Evolutionary conservation across 2,888 invertebrate species (phyloP).

Genomic region (Listrodromus nycthemerus): DNA sequence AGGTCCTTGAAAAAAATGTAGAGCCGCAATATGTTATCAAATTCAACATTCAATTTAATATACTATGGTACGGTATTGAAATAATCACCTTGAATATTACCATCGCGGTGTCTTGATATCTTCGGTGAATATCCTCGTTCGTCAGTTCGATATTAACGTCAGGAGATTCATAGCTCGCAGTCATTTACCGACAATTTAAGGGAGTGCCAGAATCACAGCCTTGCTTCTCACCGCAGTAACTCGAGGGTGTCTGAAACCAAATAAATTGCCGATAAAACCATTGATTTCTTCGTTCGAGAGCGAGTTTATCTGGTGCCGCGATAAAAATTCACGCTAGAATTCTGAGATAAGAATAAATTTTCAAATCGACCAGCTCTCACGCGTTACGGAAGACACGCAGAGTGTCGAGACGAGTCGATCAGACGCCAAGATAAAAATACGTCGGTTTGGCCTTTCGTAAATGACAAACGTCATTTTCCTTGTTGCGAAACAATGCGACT

Average conservation of each 20-base stretch:
- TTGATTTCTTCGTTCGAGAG: constrained; percentile 3
- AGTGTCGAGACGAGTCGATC: constrained; percentile 63
- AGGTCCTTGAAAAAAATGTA: constrained; percentile 77
- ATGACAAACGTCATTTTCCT: constrained; percentile 64
- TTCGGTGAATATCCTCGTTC: constrained; percentile 77
- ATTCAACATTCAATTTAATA: neutral
- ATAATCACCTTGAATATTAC: constrained; percentile 81
- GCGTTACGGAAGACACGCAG: constrained; percentile 44
- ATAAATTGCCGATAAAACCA: neutral
- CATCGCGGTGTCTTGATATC: constrained; percentile 82
- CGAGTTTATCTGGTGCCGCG: neutral
- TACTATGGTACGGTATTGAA: neutral
- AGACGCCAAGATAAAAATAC: constrained; percentile 79
- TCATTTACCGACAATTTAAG: constrained; percentile 75
- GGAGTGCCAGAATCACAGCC: neutral
- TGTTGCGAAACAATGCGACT: constrained; percentile 62
- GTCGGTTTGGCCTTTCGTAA: constrained; percentile 74
- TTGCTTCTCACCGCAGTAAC: neutral
- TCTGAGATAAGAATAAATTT: constrained; percentile 30
- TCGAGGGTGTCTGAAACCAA: constrained; percentile 41
- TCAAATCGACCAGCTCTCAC: constrained; percentile 32
- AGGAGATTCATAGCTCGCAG: constrained; percentile 78
- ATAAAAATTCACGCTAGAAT: constrained; percentile 37
- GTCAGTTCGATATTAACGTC: constrained; percentile 74
- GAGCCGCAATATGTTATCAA: neutral